phyloP scores from a whole-genome alignment of 2,113 vertebrate genomes.

The Bombycilla garrulus region DNA sequence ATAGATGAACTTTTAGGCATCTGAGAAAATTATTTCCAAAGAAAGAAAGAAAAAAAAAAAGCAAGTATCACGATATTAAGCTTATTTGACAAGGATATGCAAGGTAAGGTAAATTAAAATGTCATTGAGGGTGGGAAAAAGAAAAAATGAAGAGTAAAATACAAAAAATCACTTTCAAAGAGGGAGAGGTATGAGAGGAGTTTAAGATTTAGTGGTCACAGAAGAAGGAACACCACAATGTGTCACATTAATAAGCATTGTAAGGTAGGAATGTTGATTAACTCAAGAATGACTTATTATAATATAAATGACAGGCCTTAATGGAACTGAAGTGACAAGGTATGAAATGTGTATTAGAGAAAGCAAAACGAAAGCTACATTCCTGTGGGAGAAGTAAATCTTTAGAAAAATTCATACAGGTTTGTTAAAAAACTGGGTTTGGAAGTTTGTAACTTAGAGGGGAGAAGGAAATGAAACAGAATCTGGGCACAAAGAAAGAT shows the following conservation, averaged over 20 bases:
- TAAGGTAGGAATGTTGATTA: constrained; percentile 47
- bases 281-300: constrained; percentile 57
- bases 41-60: background rate
- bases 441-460: background rate
- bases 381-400: constrained; percentile 43
- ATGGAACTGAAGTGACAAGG: constrained; percentile 61
- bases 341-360: constrained; percentile 51
- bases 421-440: background rate
- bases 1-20: background rate
- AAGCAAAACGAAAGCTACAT: constrained; percentile 60
- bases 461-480: background rate
- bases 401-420: background rate
- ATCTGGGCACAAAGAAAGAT: background rate
- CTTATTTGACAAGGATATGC: background rate
- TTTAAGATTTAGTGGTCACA: constrained; percentile 49
- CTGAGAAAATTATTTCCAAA: background rate
- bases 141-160: constrained; percentile 1
- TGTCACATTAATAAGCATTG: constrained; percentile 33
- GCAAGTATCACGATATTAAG: background rate
- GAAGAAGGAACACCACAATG: constrained; percentile 19
- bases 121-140: background rate
- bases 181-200: background rate
- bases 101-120: background rate
- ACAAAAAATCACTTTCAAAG: background rate
- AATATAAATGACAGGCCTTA: constrained; percentile 67